Conservation (phyloP, 2,888 invertebrate genomes). For the Lissonota sp. region DNA sequence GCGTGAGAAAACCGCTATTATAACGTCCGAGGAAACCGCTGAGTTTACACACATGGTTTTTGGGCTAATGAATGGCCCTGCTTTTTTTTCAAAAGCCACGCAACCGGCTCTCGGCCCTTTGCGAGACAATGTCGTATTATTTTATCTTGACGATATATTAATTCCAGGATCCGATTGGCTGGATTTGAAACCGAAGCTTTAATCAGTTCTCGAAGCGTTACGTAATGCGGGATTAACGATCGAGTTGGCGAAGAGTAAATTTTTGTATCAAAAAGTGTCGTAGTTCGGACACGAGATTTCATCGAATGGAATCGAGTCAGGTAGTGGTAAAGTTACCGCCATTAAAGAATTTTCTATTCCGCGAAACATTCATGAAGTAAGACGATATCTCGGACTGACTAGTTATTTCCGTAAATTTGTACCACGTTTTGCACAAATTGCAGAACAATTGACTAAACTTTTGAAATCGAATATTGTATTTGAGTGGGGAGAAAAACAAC, state of each 20-base stretch:
- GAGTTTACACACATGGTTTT: constrained; percentile 23
- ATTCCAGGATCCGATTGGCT: constrained; percentile 57
- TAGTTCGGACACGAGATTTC: constrained; percentile 71
- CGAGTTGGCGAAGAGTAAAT: constrained; percentile 72
- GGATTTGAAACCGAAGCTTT: constrained; percentile 66
- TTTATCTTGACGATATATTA: constrained; percentile 39
- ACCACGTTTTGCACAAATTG: constrained; percentile 20
- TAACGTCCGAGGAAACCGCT: constrained; percentile 32
- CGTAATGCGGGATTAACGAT: constrained; percentile 70
- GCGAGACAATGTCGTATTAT: constrained; percentile 16
- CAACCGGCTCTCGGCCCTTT: constrained; percentile 13
- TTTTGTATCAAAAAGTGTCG: constrained; percentile 66
- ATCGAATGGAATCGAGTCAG: constrained; percentile 52
- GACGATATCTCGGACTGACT: constrained; percentile 47
- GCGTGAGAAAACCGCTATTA: constrained; percentile 35
- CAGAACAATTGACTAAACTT: constrained; percentile 11
- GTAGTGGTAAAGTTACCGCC: constrained; percentile 65
- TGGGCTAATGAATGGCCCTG: constrained; percentile 32
- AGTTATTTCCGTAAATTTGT: constrained; percentile 57
- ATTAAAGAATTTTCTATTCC: constrained; percentile 51
- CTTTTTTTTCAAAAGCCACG: constrained; percentile 17
- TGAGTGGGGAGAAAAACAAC: constrained; percentile 25
- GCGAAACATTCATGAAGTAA: constrained; percentile 21
- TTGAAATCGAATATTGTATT: constrained; percentile 7
- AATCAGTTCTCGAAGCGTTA: constrained; percentile 65